Conservation (phyloP, 2,113 vertebrate genomes). For the Eptesicus fuscus region DNA sequence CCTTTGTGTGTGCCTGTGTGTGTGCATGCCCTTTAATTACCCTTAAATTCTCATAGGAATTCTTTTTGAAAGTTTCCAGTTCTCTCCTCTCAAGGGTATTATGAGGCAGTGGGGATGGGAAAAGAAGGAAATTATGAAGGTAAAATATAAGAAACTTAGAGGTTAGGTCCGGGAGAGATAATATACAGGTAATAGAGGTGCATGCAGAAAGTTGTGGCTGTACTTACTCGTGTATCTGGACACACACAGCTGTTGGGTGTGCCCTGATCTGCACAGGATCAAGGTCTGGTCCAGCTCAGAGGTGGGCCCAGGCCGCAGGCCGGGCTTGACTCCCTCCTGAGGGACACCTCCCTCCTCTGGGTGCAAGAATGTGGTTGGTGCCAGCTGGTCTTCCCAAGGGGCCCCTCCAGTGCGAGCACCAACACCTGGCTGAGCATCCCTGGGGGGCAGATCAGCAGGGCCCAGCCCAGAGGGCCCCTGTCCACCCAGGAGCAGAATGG, state of each 20-base stretch:
- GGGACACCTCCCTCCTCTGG: slow-evolving; percentile 89
- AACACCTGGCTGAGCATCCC: neutral
- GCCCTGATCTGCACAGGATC: neutral
- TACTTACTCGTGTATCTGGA: neutral
- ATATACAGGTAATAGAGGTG: neutral
- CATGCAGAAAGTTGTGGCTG: neutral
- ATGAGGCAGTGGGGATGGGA: neutral
- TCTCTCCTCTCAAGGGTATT: neutral
- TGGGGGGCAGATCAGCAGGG: neutral
- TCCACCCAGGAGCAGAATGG: neutral
- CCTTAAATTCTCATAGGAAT: neutral
- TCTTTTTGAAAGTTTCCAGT: neutral
- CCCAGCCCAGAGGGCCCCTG: neutral
- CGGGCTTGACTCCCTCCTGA: slow-evolving; percentile 90
- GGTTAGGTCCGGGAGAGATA: neutral
- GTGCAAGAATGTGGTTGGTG: slow-evolving; percentile 92
- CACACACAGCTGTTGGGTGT: neutral
- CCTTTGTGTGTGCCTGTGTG: neutral
- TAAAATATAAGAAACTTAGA: neutral
- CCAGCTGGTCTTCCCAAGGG: slow-evolving; percentile 87
- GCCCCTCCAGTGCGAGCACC: slow-evolving; percentile 90
- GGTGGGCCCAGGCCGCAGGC: slow-evolving; percentile 9
- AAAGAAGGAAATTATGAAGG: neutral
- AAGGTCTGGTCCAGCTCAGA: neutral
- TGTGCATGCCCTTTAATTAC: neutral